Conservation (phyloP, 2,888 invertebrate species). For the Nephrotoma flavescens region DNA sequence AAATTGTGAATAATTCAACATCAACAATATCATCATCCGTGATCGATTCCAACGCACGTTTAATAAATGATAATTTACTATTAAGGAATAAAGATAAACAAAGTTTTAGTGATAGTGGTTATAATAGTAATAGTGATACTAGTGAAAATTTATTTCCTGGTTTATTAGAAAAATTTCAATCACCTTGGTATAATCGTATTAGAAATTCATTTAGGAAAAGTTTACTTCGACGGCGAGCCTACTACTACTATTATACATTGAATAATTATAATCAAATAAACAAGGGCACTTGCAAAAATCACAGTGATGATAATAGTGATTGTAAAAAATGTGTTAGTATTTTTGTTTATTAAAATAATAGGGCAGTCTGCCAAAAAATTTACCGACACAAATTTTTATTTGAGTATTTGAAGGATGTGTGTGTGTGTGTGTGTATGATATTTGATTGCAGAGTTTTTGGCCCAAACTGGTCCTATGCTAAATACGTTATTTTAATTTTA, state of each 20-base stretch:
- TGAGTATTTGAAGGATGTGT: not conserved
- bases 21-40: not conserved
- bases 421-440: not conserved
- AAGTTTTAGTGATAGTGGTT: conserved; percentile 15
- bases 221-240: conserved; percentile 7
- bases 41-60: not conserved
- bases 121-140: not conserved
- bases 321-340: not conserved
- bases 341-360: not conserved
- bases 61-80: conserved; percentile 13
- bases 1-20: not conserved
- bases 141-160: not conserved
- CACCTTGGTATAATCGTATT: conserved; percentile 12
- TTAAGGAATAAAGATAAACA: not conserved
- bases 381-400: not conserved
- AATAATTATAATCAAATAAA: not conserved
- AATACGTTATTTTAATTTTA: conserved; percentile 1
- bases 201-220: conserved; percentile 12
- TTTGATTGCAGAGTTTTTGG: not conserved
- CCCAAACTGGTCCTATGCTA: not conserved
- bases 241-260: not conserved
- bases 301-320: not conserved
- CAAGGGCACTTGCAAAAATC: not conserved
- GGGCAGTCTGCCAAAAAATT: not conserved
- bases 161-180: not conserved